These are phyloP conservation scores for Gortyna flavago DNA, from an alignment of 2,888 invertebrate genomes.

Conservation along the genomic window DNA sequence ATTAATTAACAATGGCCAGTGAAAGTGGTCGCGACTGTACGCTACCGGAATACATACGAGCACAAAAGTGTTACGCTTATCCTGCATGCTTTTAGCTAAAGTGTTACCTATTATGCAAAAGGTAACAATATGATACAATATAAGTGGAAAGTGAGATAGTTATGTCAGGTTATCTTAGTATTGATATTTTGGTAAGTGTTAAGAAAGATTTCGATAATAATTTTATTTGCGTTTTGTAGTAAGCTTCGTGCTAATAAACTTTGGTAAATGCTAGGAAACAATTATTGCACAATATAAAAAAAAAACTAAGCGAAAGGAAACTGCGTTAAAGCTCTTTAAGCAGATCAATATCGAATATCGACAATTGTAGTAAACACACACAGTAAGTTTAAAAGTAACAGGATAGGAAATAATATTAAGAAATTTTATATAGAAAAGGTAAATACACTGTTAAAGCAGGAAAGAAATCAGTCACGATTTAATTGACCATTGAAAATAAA, in stretches of 20 bases:
- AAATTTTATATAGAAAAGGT: not conserved
- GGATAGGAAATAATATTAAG: not conserved
- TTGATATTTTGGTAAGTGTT: conserved; percentile 38
- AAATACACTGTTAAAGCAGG: not conserved
- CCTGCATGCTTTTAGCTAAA: conserved; percentile 54
- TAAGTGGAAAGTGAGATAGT: conserved; percentile 32
- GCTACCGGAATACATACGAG: conserved; percentile 59
- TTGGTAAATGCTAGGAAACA: conserved; percentile 1
- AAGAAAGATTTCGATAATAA: conserved; percentile 9
- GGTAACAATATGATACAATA: conserved; percentile 51
- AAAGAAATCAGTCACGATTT: conserved; percentile 2
- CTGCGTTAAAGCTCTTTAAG: not conserved
- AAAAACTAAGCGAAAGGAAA: not conserved
- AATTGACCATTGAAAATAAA: conserved; percentile 3
- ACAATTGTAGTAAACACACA: not conserved
- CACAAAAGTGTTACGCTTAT: conserved; percentile 57
- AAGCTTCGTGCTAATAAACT: not conserved
- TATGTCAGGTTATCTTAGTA: conserved; percentile 42
- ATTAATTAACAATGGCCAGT: conserved; percentile 76
- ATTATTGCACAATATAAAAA: not conserved
- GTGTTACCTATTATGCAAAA: conserved; percentile 58
- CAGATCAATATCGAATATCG: not conserved
- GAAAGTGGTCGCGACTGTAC: conserved; percentile 77
- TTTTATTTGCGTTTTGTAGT: not conserved
- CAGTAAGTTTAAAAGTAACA: not conserved